phyloP scores from a whole-genome alignment of 2,113 vertebrate genomes.

The Ancistrus triradiatus region DNA sequence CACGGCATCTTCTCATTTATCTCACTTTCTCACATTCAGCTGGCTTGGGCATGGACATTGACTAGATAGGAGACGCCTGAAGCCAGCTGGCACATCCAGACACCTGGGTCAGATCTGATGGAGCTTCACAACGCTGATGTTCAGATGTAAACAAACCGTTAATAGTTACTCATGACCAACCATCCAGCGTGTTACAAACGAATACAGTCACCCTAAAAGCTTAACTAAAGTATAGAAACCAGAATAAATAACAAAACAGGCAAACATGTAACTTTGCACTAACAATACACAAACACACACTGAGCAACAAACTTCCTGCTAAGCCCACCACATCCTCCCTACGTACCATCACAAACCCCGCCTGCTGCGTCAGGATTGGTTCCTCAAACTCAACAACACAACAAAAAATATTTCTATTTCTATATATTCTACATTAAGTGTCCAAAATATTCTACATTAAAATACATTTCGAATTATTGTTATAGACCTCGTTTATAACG shows the following conservation, averaged over 20 bases:
- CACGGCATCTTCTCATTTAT: constrained; percentile 76
- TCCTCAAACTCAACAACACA: neutral
- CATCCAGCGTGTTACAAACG: neutral
- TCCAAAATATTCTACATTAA: no score
- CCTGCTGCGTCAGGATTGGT: neutral
- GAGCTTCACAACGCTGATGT: constrained; percentile 41
- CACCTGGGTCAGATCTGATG: neutral
- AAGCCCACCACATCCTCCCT: neutral
- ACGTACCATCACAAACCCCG: neutral
- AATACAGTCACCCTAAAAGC: neutral
- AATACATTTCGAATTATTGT: no score
- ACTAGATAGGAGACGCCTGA: no score
- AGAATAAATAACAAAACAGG: neutral
- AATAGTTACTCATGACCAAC: neutral
- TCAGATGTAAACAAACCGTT: constrained; percentile 31
- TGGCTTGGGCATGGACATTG: no score
- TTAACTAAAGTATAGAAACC: neutral
- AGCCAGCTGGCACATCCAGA: no score
- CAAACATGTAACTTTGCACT: neutral
- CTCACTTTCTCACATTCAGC: constrained; percentile 17
- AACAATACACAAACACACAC: no score
- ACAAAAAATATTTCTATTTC: neutral
- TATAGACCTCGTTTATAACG: neutral
- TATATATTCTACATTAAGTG: neutral
- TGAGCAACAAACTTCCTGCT: constrained; percentile 35